Base-by-base conservation (phyloP, 2,113 vertebrate species). In the Orientallactaga bullata region DNA sequence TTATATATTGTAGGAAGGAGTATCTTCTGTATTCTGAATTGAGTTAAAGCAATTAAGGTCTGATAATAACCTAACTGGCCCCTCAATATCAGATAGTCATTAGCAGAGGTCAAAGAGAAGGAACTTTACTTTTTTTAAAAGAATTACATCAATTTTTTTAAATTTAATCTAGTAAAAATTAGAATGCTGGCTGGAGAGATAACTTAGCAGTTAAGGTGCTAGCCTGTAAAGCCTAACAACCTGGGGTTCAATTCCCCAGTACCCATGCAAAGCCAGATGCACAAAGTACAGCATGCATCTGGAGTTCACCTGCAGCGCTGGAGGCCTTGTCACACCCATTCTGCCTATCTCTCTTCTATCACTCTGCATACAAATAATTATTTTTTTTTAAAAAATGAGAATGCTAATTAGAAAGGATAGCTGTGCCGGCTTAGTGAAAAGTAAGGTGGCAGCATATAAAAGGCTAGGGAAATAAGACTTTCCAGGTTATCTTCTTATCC, bases 41-140 rank as follows among this genome's bases (percentile, higher is more conserved):
- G 37, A 86, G 61, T 66, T 86, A 42, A 55, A 1, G 76, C 20
- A 84, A 60, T 35, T 55, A 51, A n/a, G 72, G 37, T 92, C 21
- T 65, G 47, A 68, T 13, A 93, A 66, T 18, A 77, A 96, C 80
- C 66, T 79, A 88, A 90, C 0, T 89, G 60, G 32, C 74, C 88
- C 65, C 35, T 85, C 18, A 88, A 93, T 89, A 90, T 37, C 84
- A 39, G 24, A 69, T 94, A 85, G 9, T 81, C 91, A 84, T 11
- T 30, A 72, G 8, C 18, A 90, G 73, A 16, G 10, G 55, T 55
- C 35, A 72, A 71, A 32, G 24, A 58, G 18, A 47, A 84, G 42
- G 13, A 69, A 16, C 55, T 26, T 35, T 71, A 26, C 21, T 51
- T 69, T 47, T 28, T 72, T 90, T 9, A 2, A 37, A 93, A 42